A percentile compares a stretch with the other conserved stretches of the same genome.
Conservation (phyloP, 1,140 invertebrate genomes). For the Neodiprion lecontei region DNA sequence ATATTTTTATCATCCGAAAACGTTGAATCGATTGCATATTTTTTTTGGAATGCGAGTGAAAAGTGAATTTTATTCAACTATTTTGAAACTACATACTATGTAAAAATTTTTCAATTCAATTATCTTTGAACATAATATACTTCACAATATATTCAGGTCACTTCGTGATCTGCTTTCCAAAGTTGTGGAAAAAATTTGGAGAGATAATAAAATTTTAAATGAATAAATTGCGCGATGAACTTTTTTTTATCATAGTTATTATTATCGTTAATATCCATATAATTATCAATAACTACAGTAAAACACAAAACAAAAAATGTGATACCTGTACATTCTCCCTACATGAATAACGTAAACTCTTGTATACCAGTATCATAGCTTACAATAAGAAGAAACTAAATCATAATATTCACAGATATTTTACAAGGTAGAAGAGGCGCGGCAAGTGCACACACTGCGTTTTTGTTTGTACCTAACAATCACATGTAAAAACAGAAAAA, state of each 20-base stretch:
- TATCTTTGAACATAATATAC: no score
- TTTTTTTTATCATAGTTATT: constrained; percentile 64
- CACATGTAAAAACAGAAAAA: background rate
- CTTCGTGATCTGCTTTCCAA: no score
- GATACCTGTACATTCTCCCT: constrained; percentile 62
- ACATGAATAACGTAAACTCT: constrained; percentile 61
- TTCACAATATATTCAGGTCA: no score
- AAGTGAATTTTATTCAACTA: no score
- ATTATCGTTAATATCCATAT: constrained; percentile 65
- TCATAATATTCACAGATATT: constrained; percentile 64
- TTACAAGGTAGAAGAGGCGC: constrained; percentile 58
- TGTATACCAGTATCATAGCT: constrained; percentile 54
- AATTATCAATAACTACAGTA: constrained; percentile 65
- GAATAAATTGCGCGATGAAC: background rate
- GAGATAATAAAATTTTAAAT: background rate
- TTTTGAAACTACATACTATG: no score
- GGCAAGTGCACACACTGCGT: constrained; percentile 44
- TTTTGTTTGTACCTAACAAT: constrained; percentile 13
- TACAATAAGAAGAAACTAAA: constrained; percentile 64
- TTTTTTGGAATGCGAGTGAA: no score
- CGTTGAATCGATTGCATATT: no score
- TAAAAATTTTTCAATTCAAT: no score
- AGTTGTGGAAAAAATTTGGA: no score
- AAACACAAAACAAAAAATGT: constrained; percentile 63
- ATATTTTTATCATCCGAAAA: no score